Evolutionary conservation across 2,888 invertebrate species (phyloP).

Genomic region (Drosophila tanythrix): DNA sequence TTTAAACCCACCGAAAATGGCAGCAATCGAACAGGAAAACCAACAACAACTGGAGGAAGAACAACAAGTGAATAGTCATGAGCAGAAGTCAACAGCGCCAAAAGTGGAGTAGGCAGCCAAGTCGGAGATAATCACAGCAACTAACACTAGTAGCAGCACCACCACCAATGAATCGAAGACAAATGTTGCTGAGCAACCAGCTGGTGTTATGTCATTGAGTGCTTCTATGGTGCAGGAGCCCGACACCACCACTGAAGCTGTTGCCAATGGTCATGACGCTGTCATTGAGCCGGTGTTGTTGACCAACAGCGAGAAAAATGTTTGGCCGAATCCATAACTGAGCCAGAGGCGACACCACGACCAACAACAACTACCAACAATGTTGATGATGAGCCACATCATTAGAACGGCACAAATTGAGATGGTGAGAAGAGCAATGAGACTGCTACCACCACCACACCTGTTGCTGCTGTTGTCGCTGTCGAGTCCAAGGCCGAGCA

Average conservation of each 20-base stretch:
- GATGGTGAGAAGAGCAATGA: constrained; percentile 39
- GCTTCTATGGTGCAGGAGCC: constrained; percentile 51
- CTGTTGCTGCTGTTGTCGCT: constrained; percentile 41
- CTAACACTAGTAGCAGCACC: constrained; percentile 18
- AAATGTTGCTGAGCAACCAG: constrained; percentile 11
- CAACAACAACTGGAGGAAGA: constrained; percentile 45
- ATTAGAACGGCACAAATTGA: constrained; percentile 75
- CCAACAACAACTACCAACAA: constrained; percentile 24
- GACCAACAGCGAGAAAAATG: constrained; percentile 81
- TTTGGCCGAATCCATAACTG: constrained; percentile 62
- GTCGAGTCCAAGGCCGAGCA: constrained; percentile 64
- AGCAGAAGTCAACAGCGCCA: constrained; percentile 54
- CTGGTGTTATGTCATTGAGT: constrained; percentile 12
- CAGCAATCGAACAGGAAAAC: constrained; percentile 68
- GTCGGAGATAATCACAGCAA: constrained; percentile 46
- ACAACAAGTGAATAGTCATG: constrained; percentile 61
- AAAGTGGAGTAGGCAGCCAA: constrained; percentile 54
- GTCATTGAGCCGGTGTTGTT: constrained; percentile 44
- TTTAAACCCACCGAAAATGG: constrained; percentile 72
- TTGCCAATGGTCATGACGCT: constrained; percentile 72
- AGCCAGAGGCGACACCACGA: constrained; percentile 50
- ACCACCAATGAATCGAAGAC: constrained; percentile 48
- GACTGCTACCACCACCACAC: constrained; percentile 65
- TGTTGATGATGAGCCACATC: constrained; percentile 68
- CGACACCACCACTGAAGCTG: constrained; percentile 41